These are phyloP conservation scores for Cariama cristata DNA, from an alignment of 2,113 vertebrate genomes.

Conservation along the genomic window DNA sequence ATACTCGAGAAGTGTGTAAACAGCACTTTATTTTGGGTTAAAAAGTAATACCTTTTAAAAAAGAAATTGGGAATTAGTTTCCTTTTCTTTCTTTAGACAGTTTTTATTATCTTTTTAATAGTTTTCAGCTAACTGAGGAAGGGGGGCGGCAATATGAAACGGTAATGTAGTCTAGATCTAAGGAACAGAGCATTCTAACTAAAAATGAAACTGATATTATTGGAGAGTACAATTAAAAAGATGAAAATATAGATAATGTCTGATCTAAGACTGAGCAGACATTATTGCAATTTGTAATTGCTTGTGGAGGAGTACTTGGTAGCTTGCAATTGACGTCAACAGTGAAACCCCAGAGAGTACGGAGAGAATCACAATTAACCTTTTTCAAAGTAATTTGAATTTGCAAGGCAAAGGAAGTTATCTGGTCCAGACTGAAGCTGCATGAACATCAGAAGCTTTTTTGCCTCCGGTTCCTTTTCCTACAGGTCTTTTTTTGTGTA, in stretches of 20 bases:
- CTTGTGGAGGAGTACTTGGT: neutral
- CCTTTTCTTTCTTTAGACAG: neutral
- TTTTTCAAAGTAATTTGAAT: slow-evolving; percentile 36
- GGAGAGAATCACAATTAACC: slow-evolving; percentile 42
- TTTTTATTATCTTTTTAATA: neutral
- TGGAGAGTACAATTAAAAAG: neutral
- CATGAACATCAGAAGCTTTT: neutral
- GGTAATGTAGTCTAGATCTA: neutral
- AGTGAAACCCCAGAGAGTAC: neutral
- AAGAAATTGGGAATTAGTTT: neutral
- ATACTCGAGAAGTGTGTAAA: neutral
- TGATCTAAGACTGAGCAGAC: neutral
- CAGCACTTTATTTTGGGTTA: neutral
- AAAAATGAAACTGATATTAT: neutral
- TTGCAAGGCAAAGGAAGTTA: neutral
- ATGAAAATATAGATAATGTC: neutral
- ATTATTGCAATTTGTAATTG: slow-evolving; percentile 1
- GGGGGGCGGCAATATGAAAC: neutral
- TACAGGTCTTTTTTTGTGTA: neutral
- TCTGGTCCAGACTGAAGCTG: neutral
- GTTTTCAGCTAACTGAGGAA: neutral
- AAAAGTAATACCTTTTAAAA: neutral
- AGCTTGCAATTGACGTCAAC: slow-evolving; percentile 22
- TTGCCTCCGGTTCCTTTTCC: neutral
- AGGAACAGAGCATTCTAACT: neutral